Evolutionary conservation across 1,140 invertebrate genomes (phyloP), one percentile per base, ranked within the genome.

Genomic region (Drosophila parabipectinata): DNA sequence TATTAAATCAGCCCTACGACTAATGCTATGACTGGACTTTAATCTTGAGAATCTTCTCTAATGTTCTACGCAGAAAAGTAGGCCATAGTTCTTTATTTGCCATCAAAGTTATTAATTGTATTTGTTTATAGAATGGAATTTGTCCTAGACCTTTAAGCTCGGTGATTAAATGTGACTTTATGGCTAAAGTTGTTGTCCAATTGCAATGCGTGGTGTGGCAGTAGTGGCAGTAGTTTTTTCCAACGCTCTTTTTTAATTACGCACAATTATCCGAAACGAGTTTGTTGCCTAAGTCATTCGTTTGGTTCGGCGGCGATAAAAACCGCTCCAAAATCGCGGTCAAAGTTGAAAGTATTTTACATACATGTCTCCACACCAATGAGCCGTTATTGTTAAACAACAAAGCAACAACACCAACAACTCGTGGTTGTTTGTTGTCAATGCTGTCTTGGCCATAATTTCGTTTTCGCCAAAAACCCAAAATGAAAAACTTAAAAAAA

Each of bases 281-380:
- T 90, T 90, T 64, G 85, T 85, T 85, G 85, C 75, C 79, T 85
- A 90, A 90, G 80, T 90, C 85, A 69, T 90, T 90, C 63, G 85
- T 76, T 72, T 60, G 18, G 7, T n/a, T n/a, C 39, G 12, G 2
- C 8, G 2, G 57, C 39, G 56, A 56, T 34, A 30, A 53, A 54
- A 71, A 51, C 12, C 54, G 44, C 44, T 47, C 44, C 44, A 14
- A 58, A 68, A 72, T 80, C 45, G 68, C 68, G 78, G 82, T 82
- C 83, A 87, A 72, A 87, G 78, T 87, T 87, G 82, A 88, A 87
- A 87, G 82, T 87, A 64, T 61, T 63, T 50, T 58, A 59, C 55
- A 63, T 59, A 44, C 50, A 50, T 39, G 50, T 39, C 45, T 37
- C 45, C 66, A 45, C 64, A 30, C 48, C 15, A 50, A 60, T 53